Percentiles rank a stretch among this genome's conserved stretches.
phyloP scores from a whole-genome alignment of 1,140 invertebrate genomes.

The Venturia canescens region DNA sequence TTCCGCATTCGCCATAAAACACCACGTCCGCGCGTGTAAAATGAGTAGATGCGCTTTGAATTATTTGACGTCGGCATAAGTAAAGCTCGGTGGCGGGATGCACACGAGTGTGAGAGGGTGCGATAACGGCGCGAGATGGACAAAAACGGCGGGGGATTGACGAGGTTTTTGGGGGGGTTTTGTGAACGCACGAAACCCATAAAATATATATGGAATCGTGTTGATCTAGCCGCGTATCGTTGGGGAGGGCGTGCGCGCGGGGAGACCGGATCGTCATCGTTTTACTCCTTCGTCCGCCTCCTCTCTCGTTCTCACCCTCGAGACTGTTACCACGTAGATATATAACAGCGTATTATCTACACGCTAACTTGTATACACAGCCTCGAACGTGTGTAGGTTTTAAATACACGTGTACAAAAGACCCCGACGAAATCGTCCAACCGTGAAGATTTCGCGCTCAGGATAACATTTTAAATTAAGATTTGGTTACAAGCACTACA shows the following conservation, averaged over 20 bases:
- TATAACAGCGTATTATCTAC: slow-evolving; percentile 10
- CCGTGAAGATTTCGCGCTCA: slow-evolving; percentile 50
- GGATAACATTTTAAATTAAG: slow-evolving; percentile 54
- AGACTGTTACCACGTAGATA: slow-evolving; percentile 6
- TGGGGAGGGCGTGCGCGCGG: neutral
- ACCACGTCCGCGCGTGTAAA: neutral
- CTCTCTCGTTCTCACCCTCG: neutral
- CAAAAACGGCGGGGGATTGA: neutral
- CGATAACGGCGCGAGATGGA: slow-evolving; percentile 28
- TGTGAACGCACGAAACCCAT: slow-evolving; percentile 29
- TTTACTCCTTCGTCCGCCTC: neutral
- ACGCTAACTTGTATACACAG: neutral
- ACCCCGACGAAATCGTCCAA: slow-evolving; percentile 43
- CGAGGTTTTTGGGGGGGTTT: neutral
- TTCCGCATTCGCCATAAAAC: slow-evolving; percentile 1
- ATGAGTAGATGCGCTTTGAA: neutral
- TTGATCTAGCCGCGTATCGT: slow-evolving; percentile 36
- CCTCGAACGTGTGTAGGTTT: neutral
- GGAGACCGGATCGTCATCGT: slow-evolving; percentile 35
- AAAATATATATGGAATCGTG: slow-evolving; percentile 36
- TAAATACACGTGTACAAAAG: slow-evolving; percentile 23
- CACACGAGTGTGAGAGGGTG: slow-evolving; percentile 12
- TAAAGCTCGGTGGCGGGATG: slow-evolving; percentile 11
- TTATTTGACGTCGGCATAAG: neutral
- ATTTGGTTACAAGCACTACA: slow-evolving; percentile 44